Percentiles rank a stretch among this genome's conserved stretches.
phyloP scores from a whole-genome alignment of 2,113 vertebrate genomes.

The Motacilla alba region DNA sequence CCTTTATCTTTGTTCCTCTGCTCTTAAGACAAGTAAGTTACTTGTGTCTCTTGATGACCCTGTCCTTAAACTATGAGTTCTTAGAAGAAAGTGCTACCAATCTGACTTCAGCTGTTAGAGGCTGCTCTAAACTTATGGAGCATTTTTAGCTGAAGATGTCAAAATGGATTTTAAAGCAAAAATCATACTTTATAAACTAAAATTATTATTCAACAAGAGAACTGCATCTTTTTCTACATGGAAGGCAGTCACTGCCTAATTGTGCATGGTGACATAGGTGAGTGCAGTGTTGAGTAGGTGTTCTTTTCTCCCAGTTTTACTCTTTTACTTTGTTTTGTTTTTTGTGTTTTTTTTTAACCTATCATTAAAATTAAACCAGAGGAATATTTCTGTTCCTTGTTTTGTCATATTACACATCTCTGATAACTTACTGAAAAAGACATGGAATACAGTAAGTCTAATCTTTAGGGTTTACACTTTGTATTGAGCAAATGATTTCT shows the following conservation, averaged over 20 bases:
- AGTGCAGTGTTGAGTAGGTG: not conserved
- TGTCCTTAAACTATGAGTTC: not conserved
- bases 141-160: not conserved
- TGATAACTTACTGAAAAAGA: not conserved
- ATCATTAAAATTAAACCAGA: not conserved
- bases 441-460: not conserved
- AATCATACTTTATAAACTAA: not conserved
- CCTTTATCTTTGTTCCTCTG: not conserved
- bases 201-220: not conserved
- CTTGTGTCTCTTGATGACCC: not conserved
- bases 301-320: not conserved
- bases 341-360: not conserved
- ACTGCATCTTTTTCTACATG: not conserved
- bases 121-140: not conserved
- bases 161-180: not conserved
- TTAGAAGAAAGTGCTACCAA: not conserved
- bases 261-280: not conserved
- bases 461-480: not conserved
- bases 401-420: fast-evolving
- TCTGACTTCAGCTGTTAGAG: not conserved
- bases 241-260: not conserved
- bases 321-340: too few species aligned
- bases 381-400: not conserved
- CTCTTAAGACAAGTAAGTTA: not conserved
- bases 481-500: not conserved